Conservation (phyloP, 1,140 invertebrate genomes). For the Zaprionus ornatus region DNA sequence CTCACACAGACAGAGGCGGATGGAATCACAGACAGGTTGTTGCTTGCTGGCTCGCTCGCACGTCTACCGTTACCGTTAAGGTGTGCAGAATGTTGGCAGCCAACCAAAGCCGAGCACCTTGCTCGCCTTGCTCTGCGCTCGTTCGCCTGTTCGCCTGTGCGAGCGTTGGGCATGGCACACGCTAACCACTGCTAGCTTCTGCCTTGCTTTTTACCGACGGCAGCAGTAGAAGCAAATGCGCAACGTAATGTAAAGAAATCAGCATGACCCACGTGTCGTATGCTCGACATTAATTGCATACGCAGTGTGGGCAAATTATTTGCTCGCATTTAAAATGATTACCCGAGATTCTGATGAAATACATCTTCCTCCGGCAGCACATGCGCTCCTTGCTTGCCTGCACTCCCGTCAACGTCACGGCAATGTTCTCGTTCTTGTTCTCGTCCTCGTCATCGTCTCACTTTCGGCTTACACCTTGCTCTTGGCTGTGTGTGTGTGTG, state of each 20-base stretch:
- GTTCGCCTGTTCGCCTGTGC: conserved; percentile 36
- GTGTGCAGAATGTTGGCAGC: conserved; percentile 83
- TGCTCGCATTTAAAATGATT: background rate
- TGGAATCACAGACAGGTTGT: conserved; percentile 66
- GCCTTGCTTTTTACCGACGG: conserved; percentile 15
- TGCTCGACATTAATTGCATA: background rate
- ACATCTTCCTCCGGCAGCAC: conserved; percentile 25
- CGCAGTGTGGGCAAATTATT: conserved; percentile 1
- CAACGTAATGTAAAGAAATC: background rate
- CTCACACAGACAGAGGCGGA: conserved; percentile 17
- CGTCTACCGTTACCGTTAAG: conserved; percentile 62
- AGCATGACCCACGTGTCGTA: background rate
- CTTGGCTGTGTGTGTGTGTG: conserved; percentile 34
- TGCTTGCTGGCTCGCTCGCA: conserved; percentile 68
- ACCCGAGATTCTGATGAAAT: background rate
- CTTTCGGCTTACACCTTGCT: conserved; percentile 69
- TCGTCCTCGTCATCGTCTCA: conserved; percentile 60
- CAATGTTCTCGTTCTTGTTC: conserved; percentile 54
- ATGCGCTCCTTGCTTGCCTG: conserved; percentile 16
- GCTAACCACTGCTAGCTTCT: background rate
- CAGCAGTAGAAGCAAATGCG: background rate
- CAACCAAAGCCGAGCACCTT: conserved; percentile 83
- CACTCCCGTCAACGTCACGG: conserved; percentile 54
- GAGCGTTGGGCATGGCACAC: conserved; percentile 5
- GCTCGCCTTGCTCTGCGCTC: conserved; percentile 22